Evolutionary conservation across 1,140 invertebrate species (phyloP).

Genomic region (Branchinecta lindahli): DNA sequence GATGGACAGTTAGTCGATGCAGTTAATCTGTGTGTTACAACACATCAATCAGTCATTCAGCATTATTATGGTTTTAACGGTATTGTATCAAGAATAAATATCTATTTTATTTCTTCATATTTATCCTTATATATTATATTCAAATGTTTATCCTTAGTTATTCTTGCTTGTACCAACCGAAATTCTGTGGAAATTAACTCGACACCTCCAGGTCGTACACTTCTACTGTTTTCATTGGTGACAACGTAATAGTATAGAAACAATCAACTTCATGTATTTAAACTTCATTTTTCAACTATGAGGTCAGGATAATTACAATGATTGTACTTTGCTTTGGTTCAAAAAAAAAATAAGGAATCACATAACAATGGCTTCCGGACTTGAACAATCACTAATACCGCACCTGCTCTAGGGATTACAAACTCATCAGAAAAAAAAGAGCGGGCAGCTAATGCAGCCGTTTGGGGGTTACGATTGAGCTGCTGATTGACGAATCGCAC

Average conservation of each 20-base stretch:
- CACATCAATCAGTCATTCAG: slow-evolving; percentile 4
- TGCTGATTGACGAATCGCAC: slow-evolving; percentile 7
- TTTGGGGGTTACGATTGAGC: slow-evolving; percentile 7
- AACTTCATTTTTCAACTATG: too few relatives aligned
- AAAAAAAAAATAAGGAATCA: slow-evolving; percentile 9
- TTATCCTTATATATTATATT: not conserved
- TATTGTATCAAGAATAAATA: slow-evolving; percentile 9
- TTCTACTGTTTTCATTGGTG: not conserved
- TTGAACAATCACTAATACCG: slow-evolving; percentile 8
- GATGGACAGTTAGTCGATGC: slow-evolving; percentile 4
- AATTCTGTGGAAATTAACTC: slow-evolving; percentile 8
- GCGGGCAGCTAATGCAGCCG: slow-evolving; percentile 3
- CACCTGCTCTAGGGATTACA: too few relatives aligned
- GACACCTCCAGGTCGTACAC: slow-evolving; percentile 7
- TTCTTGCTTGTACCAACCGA: slow-evolving; percentile 5
- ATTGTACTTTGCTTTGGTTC: not conserved
- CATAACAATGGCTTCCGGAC: slow-evolving; percentile 5
- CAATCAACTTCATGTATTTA: slow-evolving; percentile 9
- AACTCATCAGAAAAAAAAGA: not conserved
- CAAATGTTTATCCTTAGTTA: slow-evolving; percentile 6
- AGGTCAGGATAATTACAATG: too few relatives aligned
- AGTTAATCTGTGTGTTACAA: not conserved
- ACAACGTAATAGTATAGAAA: slow-evolving; percentile 9
- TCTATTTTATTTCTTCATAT: slow-evolving; percentile 6
- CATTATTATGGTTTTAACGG: slow-evolving; percentile 9